Percentiles rank a stretch among this genome's conserved stretches.
phyloP scores from a whole-genome alignment of 2,888 invertebrate species.

The Pachydiplax longipennis region DNA sequence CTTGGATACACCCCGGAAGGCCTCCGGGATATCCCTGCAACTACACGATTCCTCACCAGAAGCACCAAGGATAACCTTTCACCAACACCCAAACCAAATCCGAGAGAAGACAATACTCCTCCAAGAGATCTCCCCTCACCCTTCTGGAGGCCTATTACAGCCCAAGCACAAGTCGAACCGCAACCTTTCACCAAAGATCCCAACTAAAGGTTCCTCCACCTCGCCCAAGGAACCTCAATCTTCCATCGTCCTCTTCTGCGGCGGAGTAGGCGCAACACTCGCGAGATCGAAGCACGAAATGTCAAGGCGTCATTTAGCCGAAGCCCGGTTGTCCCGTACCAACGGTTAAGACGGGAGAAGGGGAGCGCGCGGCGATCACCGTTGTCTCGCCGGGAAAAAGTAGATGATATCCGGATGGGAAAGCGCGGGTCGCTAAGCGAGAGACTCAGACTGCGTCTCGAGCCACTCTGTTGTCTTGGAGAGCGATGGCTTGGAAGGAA shows the following conservation, averaged over 20 bases:
- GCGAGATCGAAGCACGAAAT: not conserved
- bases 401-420: not conserved
- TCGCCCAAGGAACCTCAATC: no score
- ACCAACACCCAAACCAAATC: not conserved
- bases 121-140: not conserved
- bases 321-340: not conserved
- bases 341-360: not conserved
- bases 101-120: not conserved
- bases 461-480: slow-evolving; percentile 12
- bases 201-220: no score
- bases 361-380: not conserved
- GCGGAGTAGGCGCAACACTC: not conserved
- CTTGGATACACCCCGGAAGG: not conserved
- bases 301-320: slow-evolving; percentile 22
- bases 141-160: not conserved
- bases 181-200: no score
- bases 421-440: not conserved
- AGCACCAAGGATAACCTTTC: not conserved
- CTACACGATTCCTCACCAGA: not conserved
- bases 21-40: not conserved
- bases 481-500: not conserved
- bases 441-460: not conserved
- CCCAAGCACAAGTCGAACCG: no score
- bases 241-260: not conserved
- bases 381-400: not conserved